phyloP scores from a whole-genome alignment of 2,888 invertebrate genomes.

The Blera fallax region DNA sequence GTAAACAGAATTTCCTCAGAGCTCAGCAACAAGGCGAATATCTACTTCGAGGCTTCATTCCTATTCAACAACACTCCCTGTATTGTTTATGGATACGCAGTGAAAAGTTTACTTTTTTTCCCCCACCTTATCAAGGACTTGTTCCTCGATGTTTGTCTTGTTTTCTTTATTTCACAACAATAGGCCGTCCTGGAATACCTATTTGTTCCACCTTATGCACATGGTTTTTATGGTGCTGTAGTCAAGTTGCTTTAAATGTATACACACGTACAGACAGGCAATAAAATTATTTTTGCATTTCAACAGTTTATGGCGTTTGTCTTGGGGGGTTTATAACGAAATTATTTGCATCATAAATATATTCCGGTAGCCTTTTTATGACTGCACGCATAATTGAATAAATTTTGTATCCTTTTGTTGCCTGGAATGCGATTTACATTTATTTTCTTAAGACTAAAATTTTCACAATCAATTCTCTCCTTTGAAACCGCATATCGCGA shows the following conservation, averaged over 20 bases:
- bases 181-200: not conserved
- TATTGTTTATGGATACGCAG: conserved; percentile 14
- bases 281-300: conserved; percentile 45
- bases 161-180: conserved; percentile 7
- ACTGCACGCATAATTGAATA: conserved; percentile 27
- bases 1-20: not conserved
- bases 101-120: conserved; percentile 15
- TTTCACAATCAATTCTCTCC: not conserved
- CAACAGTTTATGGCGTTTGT: conserved; percentile 3
- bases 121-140: conserved; percentile 1
- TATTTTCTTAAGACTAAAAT: not conserved
- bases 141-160: not conserved
- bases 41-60: not conserved
- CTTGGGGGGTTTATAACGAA: not conserved
- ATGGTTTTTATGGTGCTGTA: not conserved
- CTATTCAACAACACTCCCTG: not conserved
- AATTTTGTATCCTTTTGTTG: not conserved
- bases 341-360: conserved; percentile 10
- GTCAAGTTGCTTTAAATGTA: not conserved
- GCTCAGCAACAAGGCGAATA: not conserved
- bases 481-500: not conserved
- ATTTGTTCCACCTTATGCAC: conserved; percentile 23
- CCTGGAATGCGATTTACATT: not conserved
- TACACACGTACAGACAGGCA: not conserved
- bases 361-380: conserved; percentile 17